Evolutionary conservation across 2,797 vertebrate species (phyloP).

Genomic region (Mus spretus): DNA sequence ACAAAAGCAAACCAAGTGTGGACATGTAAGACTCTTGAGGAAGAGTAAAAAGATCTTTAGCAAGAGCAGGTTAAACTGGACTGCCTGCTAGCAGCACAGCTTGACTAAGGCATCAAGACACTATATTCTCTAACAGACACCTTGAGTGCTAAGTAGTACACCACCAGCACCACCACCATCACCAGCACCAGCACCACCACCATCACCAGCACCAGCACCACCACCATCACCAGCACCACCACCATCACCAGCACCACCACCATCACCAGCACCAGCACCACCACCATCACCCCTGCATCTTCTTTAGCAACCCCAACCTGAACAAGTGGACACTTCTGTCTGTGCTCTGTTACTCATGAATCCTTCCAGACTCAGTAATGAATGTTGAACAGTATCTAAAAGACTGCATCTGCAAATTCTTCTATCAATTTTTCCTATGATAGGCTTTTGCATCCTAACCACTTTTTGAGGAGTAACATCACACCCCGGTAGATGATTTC

Average conservation of each 20-base stretch:
- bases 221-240: no score
- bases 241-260: not conserved
- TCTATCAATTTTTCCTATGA: not conserved
- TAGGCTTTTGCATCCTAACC: conserved; percentile 9
- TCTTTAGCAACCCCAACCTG: not conserved
- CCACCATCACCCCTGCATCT: not conserved
- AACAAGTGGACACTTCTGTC: not conserved
- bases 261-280: not conserved
- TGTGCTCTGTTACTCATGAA: not conserved
- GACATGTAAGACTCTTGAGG: not conserved
- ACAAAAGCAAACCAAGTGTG: not conserved
- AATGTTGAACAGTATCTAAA: conserved; percentile 15
- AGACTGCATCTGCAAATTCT: not conserved
- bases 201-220: not conserved
- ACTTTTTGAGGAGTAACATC: conserved; percentile 57
- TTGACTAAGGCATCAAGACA: not conserved
- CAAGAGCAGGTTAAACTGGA: not conserved
- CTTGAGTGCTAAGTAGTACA: not conserved
- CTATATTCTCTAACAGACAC: not conserved
- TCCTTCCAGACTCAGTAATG: conserved; percentile 39
- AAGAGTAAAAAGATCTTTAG: not conserved
- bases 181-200: not conserved
- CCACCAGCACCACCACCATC: no score
- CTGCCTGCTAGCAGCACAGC: not conserved
- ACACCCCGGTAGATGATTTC: conserved; percentile 62